Conservation (phyloP, 1,140 invertebrate genomes). For the Nasonia vitripennis region DNA sequence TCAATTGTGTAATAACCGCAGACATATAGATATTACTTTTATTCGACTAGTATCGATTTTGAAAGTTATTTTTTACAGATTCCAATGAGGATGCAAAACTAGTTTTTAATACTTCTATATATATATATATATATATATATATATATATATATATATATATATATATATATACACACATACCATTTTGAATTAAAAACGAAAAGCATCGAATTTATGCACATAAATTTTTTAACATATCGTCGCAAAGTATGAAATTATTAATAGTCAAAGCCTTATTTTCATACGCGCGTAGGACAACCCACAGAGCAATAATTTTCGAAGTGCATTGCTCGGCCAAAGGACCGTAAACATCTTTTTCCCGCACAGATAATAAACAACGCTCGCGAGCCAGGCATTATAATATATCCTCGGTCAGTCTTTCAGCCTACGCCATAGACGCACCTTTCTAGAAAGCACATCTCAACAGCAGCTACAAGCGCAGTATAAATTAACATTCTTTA, state of each 20-base stretch:
- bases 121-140: accelerated
- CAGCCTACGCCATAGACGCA: neutral
- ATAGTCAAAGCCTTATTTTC: neutral
- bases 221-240: neutral
- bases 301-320: neutral
- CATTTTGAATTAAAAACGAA: no score
- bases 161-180: no score
- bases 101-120: no score
- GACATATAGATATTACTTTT: neutral
- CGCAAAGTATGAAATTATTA: neutral
- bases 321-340: neutral
- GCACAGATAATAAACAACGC: neutral
- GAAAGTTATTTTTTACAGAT: no score
- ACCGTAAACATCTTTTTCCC: neutral
- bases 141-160: no score
- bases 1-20: neutral
- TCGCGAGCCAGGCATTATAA: neutral
- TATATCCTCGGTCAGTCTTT: neutral
- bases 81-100: no score
- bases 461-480: neutral
- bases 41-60: no score
- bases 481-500: slow-evolving; percentile 33
- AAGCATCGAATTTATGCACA: no score
- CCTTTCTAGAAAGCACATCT: neutral
- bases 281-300: neutral